Evolutionary conservation across 2,797 vertebrate genomes (phyloP), one percentile per base, ranked within the genome.

Genomic region (Pteronotus mesoamericanus): DNA sequence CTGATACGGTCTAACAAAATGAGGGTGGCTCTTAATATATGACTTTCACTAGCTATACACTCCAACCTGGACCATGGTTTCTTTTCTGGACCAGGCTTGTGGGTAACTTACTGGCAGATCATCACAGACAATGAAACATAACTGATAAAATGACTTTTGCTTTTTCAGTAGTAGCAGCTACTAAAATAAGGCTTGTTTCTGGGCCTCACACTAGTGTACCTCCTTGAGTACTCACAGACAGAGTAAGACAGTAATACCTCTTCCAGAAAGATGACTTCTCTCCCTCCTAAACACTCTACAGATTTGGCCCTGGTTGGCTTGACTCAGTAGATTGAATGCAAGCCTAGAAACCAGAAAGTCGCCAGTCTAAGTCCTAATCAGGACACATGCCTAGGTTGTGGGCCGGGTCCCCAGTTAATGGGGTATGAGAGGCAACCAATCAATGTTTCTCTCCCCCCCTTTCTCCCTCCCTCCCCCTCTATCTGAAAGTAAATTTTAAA

Each of bases 181-280:
- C 42, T 42, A 89, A 96, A 93, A 64, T 46, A 96, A 86, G 29
- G 82, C 14, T 94, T 94, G n/a, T 3, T 79, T 91, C 37, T 83
- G n/a, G 24, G 22, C 15, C 39, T 84, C 75, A 82, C 51, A 72
- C 8, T 51, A 55, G 2, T 85, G 0, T 66, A 93, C 80, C 75
- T 94, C 94, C 79, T 69, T 94, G 44, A 44, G 24, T 61, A 32
- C 26, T 66, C 39, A 68, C 1, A 9, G 80, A 51, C 44, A 77
- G 26, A 95, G 7, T 84, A 83, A 92, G 8, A 66, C n/a, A 94
- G 93, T 29, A 69, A 69, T 2, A 82, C 34, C 34, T 83, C 44
- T 89, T 71, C 55, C 34, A 79, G 14, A 5, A 64, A 92, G 15
- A 95, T 4, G 1, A 59, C 16, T 75, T 89, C 82, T 80, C 18